These are phyloP conservation scores for Bombyx mandarina DNA, from an alignment of 1,140 invertebrate genomes.

Conservation along the genomic window DNA sequence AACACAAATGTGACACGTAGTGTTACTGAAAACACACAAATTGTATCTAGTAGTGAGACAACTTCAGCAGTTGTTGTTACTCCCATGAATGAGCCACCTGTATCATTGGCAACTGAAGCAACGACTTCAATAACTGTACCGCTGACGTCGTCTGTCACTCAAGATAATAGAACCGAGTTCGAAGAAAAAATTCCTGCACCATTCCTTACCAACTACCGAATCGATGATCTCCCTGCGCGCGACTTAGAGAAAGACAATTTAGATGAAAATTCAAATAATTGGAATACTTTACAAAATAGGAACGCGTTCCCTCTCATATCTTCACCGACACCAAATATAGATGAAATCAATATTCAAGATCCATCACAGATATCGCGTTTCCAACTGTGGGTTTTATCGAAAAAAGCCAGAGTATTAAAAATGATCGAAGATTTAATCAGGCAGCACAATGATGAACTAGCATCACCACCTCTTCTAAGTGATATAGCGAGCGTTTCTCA, in stretches of 20 bases:
- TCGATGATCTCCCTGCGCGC: constrained; percentile 21
- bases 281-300: constrained; percentile 3
- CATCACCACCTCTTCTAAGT: constrained; percentile 44
- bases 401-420: constrained; percentile 64
- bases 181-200: too few relatives aligned
- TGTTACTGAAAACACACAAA: constrained; percentile 14
- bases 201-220: constrained; percentile 11
- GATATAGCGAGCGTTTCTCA: constrained; percentile 32
- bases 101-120: constrained; percentile 4
- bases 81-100: constrained; percentile 3
- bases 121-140: constrained; percentile 1
- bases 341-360: constrained; percentile 32
- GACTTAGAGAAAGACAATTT: constrained; percentile 37
- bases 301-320: neutral
- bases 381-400: constrained; percentile 59
- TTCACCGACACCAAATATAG: constrained; percentile 9
- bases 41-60: constrained; percentile 25
- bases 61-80: constrained; percentile 17
- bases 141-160: constrained; percentile 22
- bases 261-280: constrained; percentile 19
- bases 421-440: constrained; percentile 65
- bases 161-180: constrained; percentile 14
- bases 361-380: constrained; percentile 42
- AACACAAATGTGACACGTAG: constrained; percentile 17
- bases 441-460: constrained; percentile 61